These are phyloP conservation scores for Ctenopoma kingsleyae DNA, from an alignment of 2,797 vertebrate species.

Conservation along the genomic window DNA sequence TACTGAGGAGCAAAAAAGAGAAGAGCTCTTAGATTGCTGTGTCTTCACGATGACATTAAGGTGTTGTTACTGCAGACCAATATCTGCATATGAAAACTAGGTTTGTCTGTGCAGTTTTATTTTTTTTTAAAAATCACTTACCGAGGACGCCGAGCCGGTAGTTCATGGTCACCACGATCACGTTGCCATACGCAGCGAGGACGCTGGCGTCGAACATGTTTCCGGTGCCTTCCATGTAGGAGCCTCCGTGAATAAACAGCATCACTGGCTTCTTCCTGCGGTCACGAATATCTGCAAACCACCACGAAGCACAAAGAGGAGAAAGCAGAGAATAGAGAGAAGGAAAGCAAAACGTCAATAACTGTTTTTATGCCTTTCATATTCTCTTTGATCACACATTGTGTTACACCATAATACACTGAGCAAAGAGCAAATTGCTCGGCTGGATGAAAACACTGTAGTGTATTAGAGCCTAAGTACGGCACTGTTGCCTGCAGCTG, in stretches of 20 bases:
- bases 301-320: slow-evolving; percentile 17
- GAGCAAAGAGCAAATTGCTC: slow-evolving; percentile 48
- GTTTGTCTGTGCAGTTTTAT: background rate
- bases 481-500: slow-evolving; percentile 35
- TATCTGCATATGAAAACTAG: background rate
- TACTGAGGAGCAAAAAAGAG: background rate
- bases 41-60: too few relatives aligned
- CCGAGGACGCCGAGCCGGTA: slow-evolving; percentile 94
- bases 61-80: background rate
- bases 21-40: background rate
- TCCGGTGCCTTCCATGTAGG: slow-evolving; percentile 96
- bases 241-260: slow-evolving; percentile 97
- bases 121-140: slow-evolving; percentile 74
- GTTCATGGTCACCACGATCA: slow-evolving; percentile 96
- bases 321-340: slow-evolving; percentile 11
- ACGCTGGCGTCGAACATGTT: slow-evolving; percentile 97
- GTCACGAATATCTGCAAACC: slow-evolving; percentile 90
- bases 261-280: slow-evolving; percentile 95
- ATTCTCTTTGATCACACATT: slow-evolving; percentile 61
- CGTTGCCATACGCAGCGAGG: slow-evolving; percentile 94
- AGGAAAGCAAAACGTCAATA: slow-evolving; percentile 47
- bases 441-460: slow-evolving; percentile 24
- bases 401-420: slow-evolving; percentile 41
- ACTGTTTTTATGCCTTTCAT: slow-evolving; percentile 38
- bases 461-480: slow-evolving; percentile 4